phyloP scores from a whole-genome alignment of 2,888 invertebrate species.

The Amblyjoppa proteus region DNA sequence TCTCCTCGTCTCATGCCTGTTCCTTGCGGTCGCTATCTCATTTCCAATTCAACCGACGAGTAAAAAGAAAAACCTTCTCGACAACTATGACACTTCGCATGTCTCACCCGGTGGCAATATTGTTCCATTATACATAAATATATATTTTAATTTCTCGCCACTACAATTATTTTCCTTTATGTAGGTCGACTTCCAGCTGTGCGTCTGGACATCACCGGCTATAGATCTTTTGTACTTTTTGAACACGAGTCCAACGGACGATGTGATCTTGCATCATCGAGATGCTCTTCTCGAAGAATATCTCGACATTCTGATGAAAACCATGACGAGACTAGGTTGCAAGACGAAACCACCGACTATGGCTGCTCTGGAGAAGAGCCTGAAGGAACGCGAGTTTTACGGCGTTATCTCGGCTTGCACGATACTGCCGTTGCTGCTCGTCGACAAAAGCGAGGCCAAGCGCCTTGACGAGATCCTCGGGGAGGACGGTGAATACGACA shows the following conservation, averaged over 20 bases:
- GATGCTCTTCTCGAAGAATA: constrained; percentile 77
- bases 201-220: constrained; percentile 84
- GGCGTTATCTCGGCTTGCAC: constrained; percentile 74
- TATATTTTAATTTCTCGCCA: neutral
- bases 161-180: neutral
- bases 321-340: constrained; percentile 77
- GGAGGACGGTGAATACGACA: constrained; percentile 53
- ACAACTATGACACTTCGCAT: neutral
- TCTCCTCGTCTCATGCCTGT: constrained; percentile 31
- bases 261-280: constrained; percentile 69
- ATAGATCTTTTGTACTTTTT: constrained; percentile 85
- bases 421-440: constrained; percentile 76
- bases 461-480: constrained; percentile 76
- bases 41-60: constrained; percentile 76
- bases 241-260: constrained; percentile 81
- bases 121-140: neutral
- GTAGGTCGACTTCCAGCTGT: constrained; percentile 86
- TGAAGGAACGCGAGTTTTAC: constrained; percentile 70
- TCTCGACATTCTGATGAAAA: constrained; percentile 64
- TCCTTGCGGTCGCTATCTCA: constrained; percentile 66
- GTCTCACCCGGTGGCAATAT: neutral
- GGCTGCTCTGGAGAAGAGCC: constrained; percentile 67
- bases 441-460: constrained; percentile 73
- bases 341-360: constrained; percentile 75
- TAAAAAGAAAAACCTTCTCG: neutral